phyloP scores from a whole-genome alignment of 2,797 vertebrate species.

The Periophthalmus magnuspinnatus region DNA sequence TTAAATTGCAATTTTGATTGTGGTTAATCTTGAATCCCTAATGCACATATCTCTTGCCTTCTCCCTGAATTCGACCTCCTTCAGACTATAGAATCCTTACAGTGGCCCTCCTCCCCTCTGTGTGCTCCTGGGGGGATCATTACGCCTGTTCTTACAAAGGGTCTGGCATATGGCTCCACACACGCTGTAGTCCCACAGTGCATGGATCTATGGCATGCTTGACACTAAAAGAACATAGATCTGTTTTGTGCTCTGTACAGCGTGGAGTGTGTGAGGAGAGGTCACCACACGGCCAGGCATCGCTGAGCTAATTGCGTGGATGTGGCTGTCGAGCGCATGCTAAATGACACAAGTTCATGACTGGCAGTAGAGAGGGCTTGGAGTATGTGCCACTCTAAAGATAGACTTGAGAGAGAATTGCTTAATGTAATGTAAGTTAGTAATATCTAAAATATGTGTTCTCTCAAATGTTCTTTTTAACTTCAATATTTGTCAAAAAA shows the following conservation, averaged over 20 bases:
- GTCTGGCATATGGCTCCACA: conserved; percentile 15
- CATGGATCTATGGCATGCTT: conserved; percentile 2
- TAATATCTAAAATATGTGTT: too few relatives aligned
- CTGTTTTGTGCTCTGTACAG: background rate
- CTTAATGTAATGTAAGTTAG: too few relatives aligned
- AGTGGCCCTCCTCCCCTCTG: background rate
- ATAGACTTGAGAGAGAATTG: too few relatives aligned
- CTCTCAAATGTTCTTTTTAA: too few relatives aligned
- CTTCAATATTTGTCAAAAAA: too few relatives aligned
- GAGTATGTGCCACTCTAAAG: too few relatives aligned
- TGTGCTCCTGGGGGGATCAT: conserved; percentile 20
- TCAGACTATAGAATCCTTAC: background rate
- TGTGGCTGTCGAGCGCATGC: conserved; percentile 26
- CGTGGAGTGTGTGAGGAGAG: background rate
- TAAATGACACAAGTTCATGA: conserved; percentile 44
- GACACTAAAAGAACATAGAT: background rate
- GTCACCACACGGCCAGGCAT: conserved; percentile 3
- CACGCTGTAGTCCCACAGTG: background rate
- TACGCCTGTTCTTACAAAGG: conserved; percentile 19
- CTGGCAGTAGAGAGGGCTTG: conserved; percentile 24
- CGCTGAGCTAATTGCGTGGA: conserved; percentile 14
- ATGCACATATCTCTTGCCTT: background rate
- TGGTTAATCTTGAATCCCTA: too few relatives aligned
- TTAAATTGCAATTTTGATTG: too few relatives aligned
- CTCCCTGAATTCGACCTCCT: background rate